These are phyloP conservation scores for Nasonia vitripennis DNA, from an alignment of 1,140 invertebrate genomes.

Conservation along the genomic window DNA sequence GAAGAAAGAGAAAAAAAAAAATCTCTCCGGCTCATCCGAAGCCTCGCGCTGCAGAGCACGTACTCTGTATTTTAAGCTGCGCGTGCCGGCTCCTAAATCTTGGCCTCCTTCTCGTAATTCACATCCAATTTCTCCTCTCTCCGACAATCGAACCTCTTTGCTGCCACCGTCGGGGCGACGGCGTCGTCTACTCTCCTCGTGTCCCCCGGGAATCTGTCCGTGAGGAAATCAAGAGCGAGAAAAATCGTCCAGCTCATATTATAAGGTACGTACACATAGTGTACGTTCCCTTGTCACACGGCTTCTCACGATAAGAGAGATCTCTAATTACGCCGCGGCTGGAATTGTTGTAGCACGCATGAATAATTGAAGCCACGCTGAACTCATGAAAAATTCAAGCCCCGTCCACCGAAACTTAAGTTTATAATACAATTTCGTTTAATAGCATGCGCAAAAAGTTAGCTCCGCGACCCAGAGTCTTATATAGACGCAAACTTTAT, in stretches of 20 bases:
- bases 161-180: not conserved
- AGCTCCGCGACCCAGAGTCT: not conserved
- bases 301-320: no score
- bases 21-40: slow-evolving; percentile 33
- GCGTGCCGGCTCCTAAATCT: slow-evolving; percentile 40
- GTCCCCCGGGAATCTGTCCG: not conserved
- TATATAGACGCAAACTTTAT: not conserved
- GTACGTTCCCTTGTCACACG: no score
- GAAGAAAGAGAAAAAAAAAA: slow-evolving; percentile 13
- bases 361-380: not conserved
- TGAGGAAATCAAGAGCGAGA: slow-evolving; percentile 26
- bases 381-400: not conserved
- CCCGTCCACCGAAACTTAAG: not conserved
- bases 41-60: not conserved
- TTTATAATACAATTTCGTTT: slow-evolving; percentile 36
- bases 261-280: no score
- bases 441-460: slow-evolving; percentile 19
- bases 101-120: slow-evolving; percentile 40
- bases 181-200: no score
- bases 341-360: not conserved
- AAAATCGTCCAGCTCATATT: not conserved
- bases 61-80: slow-evolving; percentile 44
- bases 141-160: slow-evolving; percentile 20
- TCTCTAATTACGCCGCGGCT: no score
- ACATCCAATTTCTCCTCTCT: slow-evolving; percentile 41